Evolutionary conservation across 2,888 invertebrate genomes (phyloP).

Genomic region (Trilocha varians): DNA sequence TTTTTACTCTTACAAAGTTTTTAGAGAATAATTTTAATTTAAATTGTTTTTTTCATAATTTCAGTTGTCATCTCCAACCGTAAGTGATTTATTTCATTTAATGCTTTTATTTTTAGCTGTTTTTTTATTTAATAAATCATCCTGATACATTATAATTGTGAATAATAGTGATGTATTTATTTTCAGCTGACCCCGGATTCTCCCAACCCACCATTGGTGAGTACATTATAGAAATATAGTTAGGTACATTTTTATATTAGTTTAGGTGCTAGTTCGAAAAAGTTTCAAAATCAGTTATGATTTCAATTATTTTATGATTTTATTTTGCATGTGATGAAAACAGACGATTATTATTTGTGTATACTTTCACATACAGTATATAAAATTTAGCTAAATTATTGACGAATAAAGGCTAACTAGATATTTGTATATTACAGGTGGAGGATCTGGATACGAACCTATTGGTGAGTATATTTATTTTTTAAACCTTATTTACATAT

Average conservation of each 20-base stretch:
- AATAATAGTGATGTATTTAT: slow-evolving; percentile 1
- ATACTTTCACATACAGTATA: too few species aligned
- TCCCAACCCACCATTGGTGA: slow-evolving; percentile 1
- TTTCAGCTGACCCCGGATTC: slow-evolving; percentile 20
- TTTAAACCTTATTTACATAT: too few species aligned
- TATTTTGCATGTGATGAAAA: too few species aligned
- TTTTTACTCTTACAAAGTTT: too few species aligned
- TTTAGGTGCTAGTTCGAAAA: too few species aligned
- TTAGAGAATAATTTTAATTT: too few species aligned
- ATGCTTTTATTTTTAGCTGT: not conserved
- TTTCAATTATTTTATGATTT: too few species aligned
- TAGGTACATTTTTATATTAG: not conserved
- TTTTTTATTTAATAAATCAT: too few species aligned
- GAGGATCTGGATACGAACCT: not conserved
- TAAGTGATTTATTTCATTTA: slow-evolving; percentile 10
- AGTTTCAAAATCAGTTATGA: too few species aligned
- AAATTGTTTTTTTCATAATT: slow-evolving; percentile 10
- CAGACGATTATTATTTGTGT: too few species aligned
- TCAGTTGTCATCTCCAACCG: slow-evolving; percentile 12
- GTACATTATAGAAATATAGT: not conserved
- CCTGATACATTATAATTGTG: not conserved
- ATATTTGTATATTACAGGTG: not conserved
- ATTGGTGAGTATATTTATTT: not conserved
- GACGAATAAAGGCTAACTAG: too few species aligned
- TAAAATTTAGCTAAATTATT: too few species aligned